These are phyloP conservation scores for Prorops nasuta DNA, from an alignment of 1,140 invertebrate species.

Conservation along the genomic window DNA sequence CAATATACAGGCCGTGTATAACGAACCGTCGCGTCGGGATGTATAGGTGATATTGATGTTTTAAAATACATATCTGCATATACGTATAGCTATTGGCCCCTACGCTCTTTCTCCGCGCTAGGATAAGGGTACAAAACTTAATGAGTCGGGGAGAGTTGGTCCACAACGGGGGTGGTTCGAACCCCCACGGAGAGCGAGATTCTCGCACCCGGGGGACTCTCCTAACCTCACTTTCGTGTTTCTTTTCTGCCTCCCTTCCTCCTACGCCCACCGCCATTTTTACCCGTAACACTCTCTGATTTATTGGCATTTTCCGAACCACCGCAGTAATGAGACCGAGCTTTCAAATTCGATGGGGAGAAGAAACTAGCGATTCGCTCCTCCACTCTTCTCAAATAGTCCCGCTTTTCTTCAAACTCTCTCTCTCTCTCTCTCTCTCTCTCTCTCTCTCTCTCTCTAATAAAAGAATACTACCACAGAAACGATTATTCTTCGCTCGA, in stretches of 20 bases:
- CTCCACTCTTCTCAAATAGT: too few species aligned
- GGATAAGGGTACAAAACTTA: conserved; percentile 45
- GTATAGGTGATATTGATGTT: conserved; percentile 50
- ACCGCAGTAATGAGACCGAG: conserved; percentile 34
- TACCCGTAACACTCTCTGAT: conserved; percentile 42
- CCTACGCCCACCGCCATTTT: conserved; percentile 8
- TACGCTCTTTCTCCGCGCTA: conserved; percentile 11
- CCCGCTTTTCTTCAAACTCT: too few species aligned
- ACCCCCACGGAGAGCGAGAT: conserved; percentile 12
- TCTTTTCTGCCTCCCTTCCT: conserved; percentile 18
- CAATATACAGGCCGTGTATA: conserved; percentile 41
- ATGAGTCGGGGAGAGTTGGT: conserved; percentile 44
- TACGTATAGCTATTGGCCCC: conserved; percentile 22
- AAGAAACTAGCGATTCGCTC: conserved; percentile 7
- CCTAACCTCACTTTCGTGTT: conserved; percentile 22
- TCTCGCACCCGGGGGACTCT: conserved; percentile 32
- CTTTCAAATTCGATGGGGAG: conserved; percentile 37
- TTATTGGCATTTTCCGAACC: conserved; percentile 52
- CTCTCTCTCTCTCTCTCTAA: too few species aligned
- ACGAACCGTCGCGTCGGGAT: conserved; percentile 37
- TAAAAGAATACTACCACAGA: too few species aligned
- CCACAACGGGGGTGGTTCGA: conserved; percentile 18
- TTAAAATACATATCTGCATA: conserved; percentile 51
- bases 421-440: too few species aligned
- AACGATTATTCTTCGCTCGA: too few species aligned